Conservation (phyloP, 2,888 invertebrate genomes). For the Scaptomyza cyrtandrae region DNA sequence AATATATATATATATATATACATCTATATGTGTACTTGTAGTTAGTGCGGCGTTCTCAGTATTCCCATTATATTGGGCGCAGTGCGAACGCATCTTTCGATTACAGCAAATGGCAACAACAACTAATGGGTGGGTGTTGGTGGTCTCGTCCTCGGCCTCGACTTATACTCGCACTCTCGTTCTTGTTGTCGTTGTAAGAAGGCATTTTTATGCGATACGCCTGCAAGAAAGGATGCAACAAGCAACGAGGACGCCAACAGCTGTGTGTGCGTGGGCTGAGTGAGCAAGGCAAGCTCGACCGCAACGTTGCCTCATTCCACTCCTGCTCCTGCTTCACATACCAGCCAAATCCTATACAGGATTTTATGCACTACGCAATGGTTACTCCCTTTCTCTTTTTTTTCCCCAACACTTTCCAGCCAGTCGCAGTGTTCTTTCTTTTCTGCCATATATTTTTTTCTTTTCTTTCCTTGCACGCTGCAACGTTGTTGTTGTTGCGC, state of each 20-base stretch:
- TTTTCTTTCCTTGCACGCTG: conserved; percentile 23
- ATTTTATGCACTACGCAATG: conserved; percentile 74
- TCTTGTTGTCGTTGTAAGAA: conserved; percentile 68
- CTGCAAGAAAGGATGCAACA: conserved; percentile 71
- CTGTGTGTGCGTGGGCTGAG: conserved; percentile 39
- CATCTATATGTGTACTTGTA: conserved; percentile 32
- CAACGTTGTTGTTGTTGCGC: conserved; percentile 35
- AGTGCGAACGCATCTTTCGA: conserved; percentile 77
- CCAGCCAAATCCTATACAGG: conserved; percentile 51
- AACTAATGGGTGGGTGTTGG: not conserved
- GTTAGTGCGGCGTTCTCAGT: conserved; percentile 41
- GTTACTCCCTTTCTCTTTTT: conserved; percentile 43
- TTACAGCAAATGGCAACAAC: conserved; percentile 58
- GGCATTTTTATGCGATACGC: conserved; percentile 73
- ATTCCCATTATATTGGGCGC: conserved; percentile 57
- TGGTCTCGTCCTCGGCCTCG: conserved; percentile 6
- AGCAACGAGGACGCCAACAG: conserved; percentile 58
- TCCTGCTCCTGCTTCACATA: conserved; percentile 6
- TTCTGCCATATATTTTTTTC: not conserved
- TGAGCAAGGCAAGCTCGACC: conserved; percentile 27
- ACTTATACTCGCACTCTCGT: conserved; percentile 25
- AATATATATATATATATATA: conserved; percentile 1
- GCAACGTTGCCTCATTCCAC: conserved; percentile 7
- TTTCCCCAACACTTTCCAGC: conserved; percentile 55
- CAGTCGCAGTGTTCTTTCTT: conserved; percentile 35